Evolutionary conservation across 1,140 invertebrate species (phyloP), one percentile per base, ranked within the genome.

Genomic region (Onthophagus taurus): DNA sequence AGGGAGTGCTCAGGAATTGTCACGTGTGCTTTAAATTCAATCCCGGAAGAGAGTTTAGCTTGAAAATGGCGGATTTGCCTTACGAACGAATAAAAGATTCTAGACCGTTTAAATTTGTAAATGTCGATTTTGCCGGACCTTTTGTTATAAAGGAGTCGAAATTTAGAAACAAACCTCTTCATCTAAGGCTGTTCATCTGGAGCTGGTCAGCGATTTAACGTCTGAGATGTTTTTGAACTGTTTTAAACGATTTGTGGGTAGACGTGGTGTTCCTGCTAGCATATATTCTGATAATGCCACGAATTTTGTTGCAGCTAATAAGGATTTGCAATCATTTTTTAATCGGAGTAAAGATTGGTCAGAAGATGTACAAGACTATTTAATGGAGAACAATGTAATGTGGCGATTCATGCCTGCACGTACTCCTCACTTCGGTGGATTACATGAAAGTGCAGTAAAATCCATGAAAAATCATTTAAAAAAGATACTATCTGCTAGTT

Each of bases 131-230:
- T n/a, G n/a, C n/a, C n/a, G n/a, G n/a, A n/a, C n/a, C n/a, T n/a
- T n/a, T n/a, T n/a, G n/a, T n/a, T n/a, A n/a, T n/a, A n/a, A n/a
- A n/a, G n/a, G n/a, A n/a, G n/a, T n/a, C n/a, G n/a, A n/a, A n/a
- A n/a, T n/a, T n/a, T n/a, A n/a, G n/a, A n/a, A n/a, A n/a, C n/a
- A n/a, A n/a, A n/a, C n/a, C n/a, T n/a, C n/a, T 11, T 24, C 49
- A 0, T 58, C 56, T n/a, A 50, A 47, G 41, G 59, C 58, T 11
- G 35, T 57, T 11, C 61, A 64, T 35, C 26, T 64, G 5, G 56
- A 64, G 48, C 13, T 52, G 4, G 55, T 60, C 0, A 42, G 24
- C n/a, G 49, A 54, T 45, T 23, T 58, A 4, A 43, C 55, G 44
- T 55, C 14, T 11, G 9, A 53, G 26, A 45, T 48, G 6, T 59